phyloP scores from a whole-genome alignment of 2,113 vertebrate species.

The Tupaia chinensis region DNA sequence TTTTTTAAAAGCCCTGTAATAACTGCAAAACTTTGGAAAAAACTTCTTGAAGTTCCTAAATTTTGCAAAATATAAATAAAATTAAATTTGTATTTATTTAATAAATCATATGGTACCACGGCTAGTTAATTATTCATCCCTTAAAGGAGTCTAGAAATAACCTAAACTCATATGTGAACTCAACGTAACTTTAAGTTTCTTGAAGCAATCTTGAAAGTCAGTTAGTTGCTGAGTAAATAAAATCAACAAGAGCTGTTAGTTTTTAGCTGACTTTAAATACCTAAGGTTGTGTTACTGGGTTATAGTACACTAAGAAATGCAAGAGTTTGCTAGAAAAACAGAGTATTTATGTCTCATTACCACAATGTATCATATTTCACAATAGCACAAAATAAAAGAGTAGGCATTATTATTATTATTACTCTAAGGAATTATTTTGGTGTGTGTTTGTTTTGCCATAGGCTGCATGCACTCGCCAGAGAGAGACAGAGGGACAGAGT shows the following conservation, averaged over 20 bases:
- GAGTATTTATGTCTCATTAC: background rate
- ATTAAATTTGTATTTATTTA: conserved; percentile 12
- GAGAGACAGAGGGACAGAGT: too few relatives aligned
- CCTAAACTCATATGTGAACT: background rate
- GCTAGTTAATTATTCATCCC: background rate
- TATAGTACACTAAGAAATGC: background rate
- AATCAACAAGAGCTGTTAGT: background rate
- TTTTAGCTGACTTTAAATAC: conserved; percentile 5
- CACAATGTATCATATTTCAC: conserved; percentile 30
- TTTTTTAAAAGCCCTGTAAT: background rate
- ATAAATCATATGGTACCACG: background rate
- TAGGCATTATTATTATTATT: too few relatives aligned
- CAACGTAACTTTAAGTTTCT: background rate
- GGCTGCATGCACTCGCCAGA: too few relatives aligned
- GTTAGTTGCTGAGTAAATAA: background rate
- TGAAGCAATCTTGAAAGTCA: background rate
- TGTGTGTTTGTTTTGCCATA: too few relatives aligned
- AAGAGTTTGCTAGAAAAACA: conserved; percentile 5
- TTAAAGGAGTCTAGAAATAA: background rate
- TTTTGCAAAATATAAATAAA: conserved; percentile 9
- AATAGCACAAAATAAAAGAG: background rate
- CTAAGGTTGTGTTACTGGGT: background rate
- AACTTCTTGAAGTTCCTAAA: background rate
- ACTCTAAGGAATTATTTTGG: too few relatives aligned
- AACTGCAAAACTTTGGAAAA: background rate